Conservation (phyloP, 2,113 vertebrate species). For the Anoura caudifer region DNA sequence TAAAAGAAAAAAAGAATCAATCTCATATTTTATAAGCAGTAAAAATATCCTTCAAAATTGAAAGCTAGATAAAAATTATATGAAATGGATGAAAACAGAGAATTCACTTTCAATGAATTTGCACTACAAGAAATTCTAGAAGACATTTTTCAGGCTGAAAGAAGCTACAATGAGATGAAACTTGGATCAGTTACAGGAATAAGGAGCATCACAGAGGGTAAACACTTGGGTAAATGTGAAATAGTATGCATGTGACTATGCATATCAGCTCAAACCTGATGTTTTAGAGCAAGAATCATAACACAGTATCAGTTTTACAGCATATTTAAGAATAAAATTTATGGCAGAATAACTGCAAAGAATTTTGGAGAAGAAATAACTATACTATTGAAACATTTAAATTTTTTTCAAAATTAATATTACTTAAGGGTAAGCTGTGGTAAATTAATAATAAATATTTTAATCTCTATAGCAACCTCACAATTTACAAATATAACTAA, state of each 20-base stretch:
- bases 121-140: not conserved
- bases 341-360: not conserved
- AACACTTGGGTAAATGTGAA: not conserved
- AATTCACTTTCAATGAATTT: not conserved
- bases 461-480: not conserved
- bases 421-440: not conserved
- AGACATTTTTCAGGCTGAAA: not conserved
- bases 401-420: not conserved
- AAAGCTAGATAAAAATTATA: not conserved
- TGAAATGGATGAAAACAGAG: not conserved
- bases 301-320: not conserved
- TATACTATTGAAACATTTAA: not conserved
- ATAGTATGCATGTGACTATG: not conserved
- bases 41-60: not conserved
- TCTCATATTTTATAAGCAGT: not conserved
- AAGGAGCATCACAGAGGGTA: not conserved
- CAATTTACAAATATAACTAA: not conserved
- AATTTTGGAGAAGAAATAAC: not conserved
- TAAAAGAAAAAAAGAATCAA: not conserved
- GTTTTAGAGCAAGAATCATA: not conserved
- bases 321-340: not conserved
- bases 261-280: not conserved
- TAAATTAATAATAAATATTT: not conserved
- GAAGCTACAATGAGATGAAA: not conserved
- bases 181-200: not conserved